Evolutionary conservation across 2,888 invertebrate genomes (phyloP), one percentile per base, ranked within the genome.

Genomic region (Drosophila mettleri): DNA sequence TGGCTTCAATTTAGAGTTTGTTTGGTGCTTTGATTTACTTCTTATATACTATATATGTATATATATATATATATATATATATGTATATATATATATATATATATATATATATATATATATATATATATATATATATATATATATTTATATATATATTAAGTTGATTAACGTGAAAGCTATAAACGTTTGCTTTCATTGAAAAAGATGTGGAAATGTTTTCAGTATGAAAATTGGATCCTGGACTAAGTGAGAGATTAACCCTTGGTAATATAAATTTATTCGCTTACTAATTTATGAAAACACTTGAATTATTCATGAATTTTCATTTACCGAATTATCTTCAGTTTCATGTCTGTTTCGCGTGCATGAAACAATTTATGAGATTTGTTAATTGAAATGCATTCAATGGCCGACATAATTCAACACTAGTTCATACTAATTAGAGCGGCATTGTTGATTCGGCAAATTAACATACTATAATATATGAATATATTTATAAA

Each of bases 381-480:
- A 16, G 43, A 27, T 45, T 45, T 45, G 43, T 45, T 27, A 45
- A 45, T 45, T 45, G 43, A 45, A 45, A 10, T 16, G 41, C 41
- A 24, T 24, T 43, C 41, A 43, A 10, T 43, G 10, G 24, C n/a
- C 24, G 2, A 8, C n/a, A 16, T 43, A 7, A 24, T 16, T 10
- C 24, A 10, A 45, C 16, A 10, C 16, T 6, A 9, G n/a, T 43
- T 24, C 43, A 43, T 5, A 6, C 24, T 27, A 27, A 27, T 45
- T 16, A 45, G 16, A 43, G 27, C 27, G 9, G 16, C 45, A 45
- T 45, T 27, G 27, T 45, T 45, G 27, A 45, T 16, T 45, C 24
- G 8, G 43, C 43, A 43, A 43, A 43, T 43, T 43, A 43, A n/a
- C 9, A 43, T 24, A n/a, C 9, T 8, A 24, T 24, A 18, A 8